phyloP scores from a whole-genome alignment of 2,888 invertebrate genomes.

The Drosophila prostipennis region DNA sequence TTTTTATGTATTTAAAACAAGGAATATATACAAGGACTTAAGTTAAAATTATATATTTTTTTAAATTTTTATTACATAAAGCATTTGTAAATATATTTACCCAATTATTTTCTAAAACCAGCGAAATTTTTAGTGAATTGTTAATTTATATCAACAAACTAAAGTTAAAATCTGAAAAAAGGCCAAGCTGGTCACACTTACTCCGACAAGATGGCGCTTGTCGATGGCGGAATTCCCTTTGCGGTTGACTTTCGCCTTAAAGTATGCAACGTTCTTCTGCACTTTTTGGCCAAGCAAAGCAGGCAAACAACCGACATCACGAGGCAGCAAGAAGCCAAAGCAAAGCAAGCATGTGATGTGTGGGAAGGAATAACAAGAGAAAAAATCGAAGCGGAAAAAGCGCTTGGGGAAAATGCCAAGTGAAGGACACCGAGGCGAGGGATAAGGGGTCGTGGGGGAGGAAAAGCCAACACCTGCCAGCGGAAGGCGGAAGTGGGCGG shows the following conservation, averaged over 20 bases:
- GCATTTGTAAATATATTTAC: no score
- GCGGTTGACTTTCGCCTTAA: conserved; percentile 55
- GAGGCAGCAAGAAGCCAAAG: conserved; percentile 36
- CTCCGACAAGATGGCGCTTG: conserved; percentile 45
- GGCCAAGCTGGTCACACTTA: not conserved
- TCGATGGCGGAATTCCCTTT: conserved; percentile 67
- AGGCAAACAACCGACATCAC: conserved; percentile 53
- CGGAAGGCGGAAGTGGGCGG: conserved; percentile 33
- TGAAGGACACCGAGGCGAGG: not conserved
- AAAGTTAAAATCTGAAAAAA: not conserved
- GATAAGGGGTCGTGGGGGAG: not conserved
- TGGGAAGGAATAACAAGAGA: conserved; percentile 44
- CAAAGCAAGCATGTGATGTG: conserved; percentile 31
- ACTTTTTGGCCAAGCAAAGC: conserved; percentile 33
- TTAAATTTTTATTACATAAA: no score
- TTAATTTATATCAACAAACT: no score
- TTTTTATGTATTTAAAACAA: no score
- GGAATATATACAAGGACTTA: no score
- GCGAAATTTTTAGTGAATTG: no score
- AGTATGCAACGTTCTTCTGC: conserved; percentile 51
- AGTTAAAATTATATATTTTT: no score
- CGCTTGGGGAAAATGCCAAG: conserved; percentile 17
- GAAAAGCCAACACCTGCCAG: conserved; percentile 48
- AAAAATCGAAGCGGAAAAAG: conserved; percentile 33
- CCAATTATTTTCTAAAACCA: no score